Base-by-base conservation (phyloP, 2,797 vertebrate genomes). In the Tympanoctomys barrerae region DNA sequence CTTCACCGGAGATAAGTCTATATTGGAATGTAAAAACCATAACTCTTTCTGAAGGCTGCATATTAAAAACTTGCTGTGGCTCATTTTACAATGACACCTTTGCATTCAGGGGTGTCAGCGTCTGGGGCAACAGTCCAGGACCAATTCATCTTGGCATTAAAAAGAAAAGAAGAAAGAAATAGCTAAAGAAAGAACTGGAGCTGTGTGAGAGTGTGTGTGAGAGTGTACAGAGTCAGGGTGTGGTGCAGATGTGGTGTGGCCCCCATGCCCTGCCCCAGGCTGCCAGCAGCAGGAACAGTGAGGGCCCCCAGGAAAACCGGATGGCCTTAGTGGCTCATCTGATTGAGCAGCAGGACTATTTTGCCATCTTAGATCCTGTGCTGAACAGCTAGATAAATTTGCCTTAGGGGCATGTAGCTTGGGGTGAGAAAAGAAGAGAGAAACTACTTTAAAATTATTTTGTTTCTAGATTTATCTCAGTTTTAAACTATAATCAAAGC, bases 1-100 rank as follows among this genome's bases (percentile, higher is more conserved):
- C 90, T 97, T 95, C 96, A 91, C 62, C 94, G 90, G 91, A 94
- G 93, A 96, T 94, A 97, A 97, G 96, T 97, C 98, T 97, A 91
- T 97, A 98, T 97, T 97, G 96, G 97, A 98, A 98, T 98, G 98
- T 98, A 98, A 97, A 98, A 98, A 94, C 91, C 95, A 78, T 98
- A 98, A 98, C 97, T 97, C 87, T 96, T 96, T 97, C 97, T 90
- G 98, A 98, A 98, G 96, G 90, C 96, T 97, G 97, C 97, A 98
- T 98, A 98, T 98, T 98, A 98, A 98, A 97, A 97, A 98, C 97
- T 97, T 98, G 97, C 96, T 95, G 86, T 85, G 97, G 98, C 98
- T 98, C 98, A 97, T 98, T 98, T 98, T 98, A 89, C 97, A 98
- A 94, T 95, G 98, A 97, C 98, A 98, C 97, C 97, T 98, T 98